These are phyloP conservation scores for Drosophila neocordata DNA, from an alignment of 1,140 invertebrate species.

Conservation along the genomic window DNA sequence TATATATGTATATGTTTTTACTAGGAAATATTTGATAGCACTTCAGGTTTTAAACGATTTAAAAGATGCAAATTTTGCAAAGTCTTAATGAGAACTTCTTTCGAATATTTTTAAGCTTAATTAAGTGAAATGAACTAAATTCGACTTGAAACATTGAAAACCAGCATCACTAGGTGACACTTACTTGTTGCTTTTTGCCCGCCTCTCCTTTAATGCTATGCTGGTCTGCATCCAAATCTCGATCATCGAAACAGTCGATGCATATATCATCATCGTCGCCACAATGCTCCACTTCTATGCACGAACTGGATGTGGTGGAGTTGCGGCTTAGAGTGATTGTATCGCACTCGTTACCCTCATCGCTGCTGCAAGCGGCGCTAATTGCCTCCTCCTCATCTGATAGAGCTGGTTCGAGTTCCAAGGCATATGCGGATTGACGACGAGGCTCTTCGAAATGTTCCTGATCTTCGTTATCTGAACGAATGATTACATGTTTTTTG, in stretches of 20 bases:
- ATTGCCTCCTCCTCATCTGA: slow-evolving; percentile 27
- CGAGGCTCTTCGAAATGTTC: slow-evolving; percentile 32
- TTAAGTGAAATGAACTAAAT: no score
- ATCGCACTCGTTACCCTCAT: slow-evolving; percentile 58
- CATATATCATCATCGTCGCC: slow-evolving; percentile 44
- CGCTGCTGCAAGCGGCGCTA: slow-evolving; percentile 29
- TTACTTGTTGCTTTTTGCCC: slow-evolving; percentile 44
- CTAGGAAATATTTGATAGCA: not conserved
- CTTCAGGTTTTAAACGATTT: slow-evolving; percentile 7
- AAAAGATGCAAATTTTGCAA: no score
- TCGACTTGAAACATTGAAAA: not conserved
- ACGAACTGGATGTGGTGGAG: slow-evolving; percentile 51
- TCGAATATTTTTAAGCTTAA: no score
- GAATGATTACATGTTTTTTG: slow-evolving; percentile 50
- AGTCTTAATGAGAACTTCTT: no score
- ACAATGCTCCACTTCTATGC: slow-evolving; percentile 38
- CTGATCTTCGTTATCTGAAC: slow-evolving; percentile 21
- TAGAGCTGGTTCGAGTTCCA: slow-evolving; percentile 73
- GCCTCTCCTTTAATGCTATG: not conserved
- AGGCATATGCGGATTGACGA: slow-evolving; percentile 48
- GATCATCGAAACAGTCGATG: slow-evolving; percentile 39
- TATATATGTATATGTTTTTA: not conserved
- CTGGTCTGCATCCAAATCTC: slow-evolving; percentile 20
- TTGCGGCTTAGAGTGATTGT: slow-evolving; percentile 48
- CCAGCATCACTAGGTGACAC: not conserved